Conservation (phyloP, 1,140 invertebrate species). For the Branchinecta lynchi region DNA sequence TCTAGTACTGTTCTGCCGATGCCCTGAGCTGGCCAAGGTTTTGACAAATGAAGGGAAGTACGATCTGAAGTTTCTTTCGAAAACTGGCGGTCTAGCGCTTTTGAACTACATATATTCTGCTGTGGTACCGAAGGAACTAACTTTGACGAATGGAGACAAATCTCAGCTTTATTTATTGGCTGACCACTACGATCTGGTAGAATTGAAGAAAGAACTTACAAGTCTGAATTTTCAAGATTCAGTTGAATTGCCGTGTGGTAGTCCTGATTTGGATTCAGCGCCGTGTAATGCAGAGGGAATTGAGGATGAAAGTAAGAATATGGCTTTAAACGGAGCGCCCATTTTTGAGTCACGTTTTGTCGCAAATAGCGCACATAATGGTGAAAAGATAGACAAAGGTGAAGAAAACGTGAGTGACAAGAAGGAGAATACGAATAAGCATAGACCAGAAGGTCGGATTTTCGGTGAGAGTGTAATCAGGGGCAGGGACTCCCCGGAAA, state of each 20-base stretch:
- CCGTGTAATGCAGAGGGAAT: not conserved
- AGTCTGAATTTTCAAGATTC: not conserved
- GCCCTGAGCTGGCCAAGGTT: not conserved
- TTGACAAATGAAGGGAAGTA: not conserved
- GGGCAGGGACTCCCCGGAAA: too few relatives aligned
- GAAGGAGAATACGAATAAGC: too few relatives aligned
- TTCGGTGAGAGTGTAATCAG: too few relatives aligned
- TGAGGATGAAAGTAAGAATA: not conserved
- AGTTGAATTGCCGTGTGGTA: not conserved
- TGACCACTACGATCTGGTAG: not conserved
- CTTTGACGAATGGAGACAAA: not conserved
- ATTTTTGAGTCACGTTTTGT: not conserved
- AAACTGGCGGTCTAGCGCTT: not conserved
- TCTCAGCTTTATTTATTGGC: not conserved
- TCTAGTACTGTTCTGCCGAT: not conserved
- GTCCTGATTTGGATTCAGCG: not conserved
- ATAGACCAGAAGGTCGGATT: not conserved
- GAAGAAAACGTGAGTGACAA: too few relatives aligned
- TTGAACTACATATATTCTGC: not conserved
- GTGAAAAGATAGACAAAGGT: not conserved
- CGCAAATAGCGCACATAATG: not conserved
- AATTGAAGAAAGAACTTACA: not conserved
- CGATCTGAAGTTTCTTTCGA: not conserved
- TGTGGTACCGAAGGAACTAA: not conserved
- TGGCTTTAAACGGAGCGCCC: not conserved